phyloP scores from a whole-genome alignment of 2,113 vertebrate genomes.

The Cottus gobio region DNA sequence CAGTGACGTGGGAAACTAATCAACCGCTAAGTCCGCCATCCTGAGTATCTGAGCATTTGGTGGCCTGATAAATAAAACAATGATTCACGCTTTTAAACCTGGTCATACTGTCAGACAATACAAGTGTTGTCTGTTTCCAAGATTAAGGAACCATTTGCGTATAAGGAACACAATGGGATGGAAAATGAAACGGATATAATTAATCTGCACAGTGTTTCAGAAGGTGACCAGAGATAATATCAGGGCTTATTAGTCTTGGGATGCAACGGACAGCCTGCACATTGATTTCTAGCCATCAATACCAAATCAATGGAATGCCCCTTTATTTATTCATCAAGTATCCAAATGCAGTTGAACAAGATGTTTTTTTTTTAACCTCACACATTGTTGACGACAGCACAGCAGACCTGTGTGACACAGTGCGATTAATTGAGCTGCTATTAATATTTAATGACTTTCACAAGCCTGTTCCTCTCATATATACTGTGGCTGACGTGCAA shows the following conservation, averaged over 20 bases:
- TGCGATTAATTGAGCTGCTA: constrained; percentile 8
- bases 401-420: not conserved
- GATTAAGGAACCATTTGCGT: not conserved
- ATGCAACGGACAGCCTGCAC: not conserved
- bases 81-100: not conserved
- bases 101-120: not conserved
- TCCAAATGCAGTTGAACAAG: not conserved
- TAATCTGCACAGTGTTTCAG: not conserved
- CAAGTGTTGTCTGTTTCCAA: not conserved
- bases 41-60: not conserved
- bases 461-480: not conserved
- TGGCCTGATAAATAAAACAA: not conserved
- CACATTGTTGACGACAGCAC: not conserved
- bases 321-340: not conserved
- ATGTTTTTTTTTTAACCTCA: not conserved
- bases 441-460: constrained; percentile 41
- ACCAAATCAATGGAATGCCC: not conserved
- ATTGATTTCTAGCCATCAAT: not conserved
- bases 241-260: not conserved
- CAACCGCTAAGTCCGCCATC: not conserved
- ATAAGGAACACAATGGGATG: not conserved
- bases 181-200: not conserved
- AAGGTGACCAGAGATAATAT: not conserved
- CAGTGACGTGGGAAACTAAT: not conserved
- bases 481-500: not conserved